Conservation (phyloP, 2,888 invertebrate genomes). For the Sphinx pinastri region DNA sequence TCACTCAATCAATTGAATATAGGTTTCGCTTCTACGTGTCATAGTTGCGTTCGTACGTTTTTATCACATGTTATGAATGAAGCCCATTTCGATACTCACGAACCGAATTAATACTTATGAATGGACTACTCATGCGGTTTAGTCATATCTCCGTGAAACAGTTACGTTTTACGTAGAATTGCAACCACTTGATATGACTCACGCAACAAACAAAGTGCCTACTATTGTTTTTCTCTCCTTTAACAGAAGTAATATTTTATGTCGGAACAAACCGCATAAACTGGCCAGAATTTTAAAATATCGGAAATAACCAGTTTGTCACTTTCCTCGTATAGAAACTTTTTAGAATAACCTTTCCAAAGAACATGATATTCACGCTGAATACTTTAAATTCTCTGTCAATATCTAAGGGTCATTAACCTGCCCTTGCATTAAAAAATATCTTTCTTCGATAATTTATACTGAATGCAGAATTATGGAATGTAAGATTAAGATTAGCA, state of each 20-base stretch:
- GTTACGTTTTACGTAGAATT: slow-evolving; percentile 56
- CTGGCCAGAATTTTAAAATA: background rate
- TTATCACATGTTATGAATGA: slow-evolving; percentile 30
- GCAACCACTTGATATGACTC: slow-evolving; percentile 57
- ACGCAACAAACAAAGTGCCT: slow-evolving; percentile 41
- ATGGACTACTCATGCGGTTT: slow-evolving; percentile 67
- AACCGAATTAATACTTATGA: slow-evolving; percentile 60
- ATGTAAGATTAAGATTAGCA: too few species aligned
- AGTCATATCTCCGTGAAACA: slow-evolving; percentile 65
- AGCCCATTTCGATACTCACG: slow-evolving; percentile 31
- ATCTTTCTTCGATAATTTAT: too few species aligned
- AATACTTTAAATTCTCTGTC: background rate
- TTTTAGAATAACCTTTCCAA: background rate
- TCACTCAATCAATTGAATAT: background rate
- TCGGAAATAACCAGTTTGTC: background rate
- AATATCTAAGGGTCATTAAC: background rate
- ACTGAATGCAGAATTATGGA: too few species aligned
- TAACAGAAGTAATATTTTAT: slow-evolving; percentile 31
- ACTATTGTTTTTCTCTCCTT: slow-evolving; percentile 32
- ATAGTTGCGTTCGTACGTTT: slow-evolving; percentile 1
- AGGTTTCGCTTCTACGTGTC: background rate
- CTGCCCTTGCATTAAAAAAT: background rate
- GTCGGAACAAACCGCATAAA: slow-evolving; percentile 33
- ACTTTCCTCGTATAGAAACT: background rate
- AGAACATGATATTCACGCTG: background rate